Evolutionary conservation across 2,113 vertebrate genomes (phyloP).

Genomic region (Colaptes auratus): DNA sequence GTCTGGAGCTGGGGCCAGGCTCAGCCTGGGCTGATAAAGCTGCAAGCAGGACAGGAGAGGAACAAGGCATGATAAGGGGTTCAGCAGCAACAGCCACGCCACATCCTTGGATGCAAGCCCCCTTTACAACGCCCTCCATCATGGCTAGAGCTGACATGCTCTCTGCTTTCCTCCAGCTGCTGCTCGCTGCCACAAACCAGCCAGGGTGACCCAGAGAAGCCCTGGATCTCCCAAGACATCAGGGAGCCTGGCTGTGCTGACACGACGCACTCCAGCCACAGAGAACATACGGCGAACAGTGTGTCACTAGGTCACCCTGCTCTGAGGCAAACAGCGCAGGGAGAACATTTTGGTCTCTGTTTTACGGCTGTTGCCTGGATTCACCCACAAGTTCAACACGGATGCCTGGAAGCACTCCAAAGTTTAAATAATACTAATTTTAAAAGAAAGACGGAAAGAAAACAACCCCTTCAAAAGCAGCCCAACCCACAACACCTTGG

Average conservation of each 20-base stretch:
- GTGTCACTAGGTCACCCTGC: constrained; percentile 9
- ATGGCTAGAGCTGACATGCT: background rate
- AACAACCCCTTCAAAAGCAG: background rate
- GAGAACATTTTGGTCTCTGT: constrained; percentile 6
- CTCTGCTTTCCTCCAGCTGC: background rate
- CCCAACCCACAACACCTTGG: background rate
- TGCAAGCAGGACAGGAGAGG: background rate
- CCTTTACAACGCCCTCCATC: background rate
- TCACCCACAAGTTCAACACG: background rate
- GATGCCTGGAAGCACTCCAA: constrained; percentile 12
- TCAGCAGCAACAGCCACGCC: background rate
- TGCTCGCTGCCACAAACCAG: background rate
- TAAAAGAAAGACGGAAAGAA: no score
- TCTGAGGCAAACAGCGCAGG: background rate
- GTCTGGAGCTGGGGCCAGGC: background rate
- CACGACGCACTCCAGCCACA: accelerated
- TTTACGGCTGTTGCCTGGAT: background rate
- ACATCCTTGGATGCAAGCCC: background rate
- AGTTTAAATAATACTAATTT: background rate
- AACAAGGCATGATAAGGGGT: background rate
- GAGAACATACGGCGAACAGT: accelerated
- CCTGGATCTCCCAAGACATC: background rate
- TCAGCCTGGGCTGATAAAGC: background rate
- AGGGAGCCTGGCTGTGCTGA: accelerated
- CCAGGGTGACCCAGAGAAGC: background rate